Base-by-base conservation (phyloP, 2,113 vertebrate species). In the Dissostichus mawsoni region DNA sequence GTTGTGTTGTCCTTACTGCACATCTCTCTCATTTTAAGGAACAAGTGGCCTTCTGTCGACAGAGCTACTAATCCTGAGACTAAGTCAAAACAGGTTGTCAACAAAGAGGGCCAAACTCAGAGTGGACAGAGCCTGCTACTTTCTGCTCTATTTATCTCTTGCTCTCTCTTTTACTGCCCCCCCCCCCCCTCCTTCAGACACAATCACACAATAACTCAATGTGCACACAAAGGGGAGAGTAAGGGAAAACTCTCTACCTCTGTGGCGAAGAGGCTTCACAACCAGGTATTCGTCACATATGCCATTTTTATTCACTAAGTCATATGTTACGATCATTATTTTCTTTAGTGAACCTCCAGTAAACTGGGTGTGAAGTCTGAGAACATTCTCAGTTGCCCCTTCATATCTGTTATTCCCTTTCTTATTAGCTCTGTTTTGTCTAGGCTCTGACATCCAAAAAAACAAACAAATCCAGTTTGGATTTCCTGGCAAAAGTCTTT, bases 11-110 rank as follows among this genome's bases (percentile, higher is more conserved):
- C 73, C 84, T 86, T 56, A 85, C 81, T 78, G 78, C 61, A 55
- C 68, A 74, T 88, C 82, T 83, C 82, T 59, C 66, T 92, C 91
- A 91, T 93, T 92, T 93, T 90, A 83, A 85, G 89, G 79, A 85
- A 67, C 76, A 45, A 4, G 74, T 78, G 78, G 81, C 69, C 86
- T 86, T 69, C 75, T 77, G 75, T 86, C 86, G 79, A 81, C 76
- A 80, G 81, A 80, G 67, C 63, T 63, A 52, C 80, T 89, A 89
- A 92, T 93, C 90, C 93, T 81, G 76, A 67, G 74, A 85, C 86
- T 82, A 81, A 88, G 88, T 89, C 65, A 74, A 79, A 82, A 72
- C 44, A 84, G 87, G 81, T 87, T 81, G 82, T 88, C 78, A 81
- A 80, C 84, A 90, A 84, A 85, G 71, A 29, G 20, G 74, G 53